Conservation (phyloP, 2,113 vertebrate species). For the Nestor notabilis region DNA sequence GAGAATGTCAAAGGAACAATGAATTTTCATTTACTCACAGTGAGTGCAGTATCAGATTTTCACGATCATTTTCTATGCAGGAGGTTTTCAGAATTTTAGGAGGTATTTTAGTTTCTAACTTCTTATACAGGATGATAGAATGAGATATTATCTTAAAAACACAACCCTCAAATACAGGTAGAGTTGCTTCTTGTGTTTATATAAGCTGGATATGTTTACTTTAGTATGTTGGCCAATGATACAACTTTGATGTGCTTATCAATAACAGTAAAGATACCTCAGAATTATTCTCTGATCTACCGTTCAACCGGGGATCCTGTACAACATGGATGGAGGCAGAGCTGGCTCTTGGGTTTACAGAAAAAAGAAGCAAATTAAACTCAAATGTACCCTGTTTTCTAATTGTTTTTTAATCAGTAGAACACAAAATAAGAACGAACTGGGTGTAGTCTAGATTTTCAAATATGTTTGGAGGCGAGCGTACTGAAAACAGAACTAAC, state of each 20-base stretch:
- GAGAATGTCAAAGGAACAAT: background rate
- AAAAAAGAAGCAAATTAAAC: background rate
- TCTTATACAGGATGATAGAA: background rate
- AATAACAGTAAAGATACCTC: background rate
- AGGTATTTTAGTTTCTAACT: background rate
- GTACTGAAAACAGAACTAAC: background rate
- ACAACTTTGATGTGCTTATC: background rate
- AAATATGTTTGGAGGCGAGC: background rate
- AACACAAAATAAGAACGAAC: background rate
- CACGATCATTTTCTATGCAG: background rate
- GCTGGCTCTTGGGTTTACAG: background rate
- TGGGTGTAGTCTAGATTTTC: background rate
- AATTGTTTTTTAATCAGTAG: background rate
- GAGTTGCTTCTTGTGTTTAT: slow-evolving; percentile 28
- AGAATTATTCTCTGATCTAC: background rate
- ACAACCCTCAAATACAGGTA: background rate
- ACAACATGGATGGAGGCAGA: background rate
- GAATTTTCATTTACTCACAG: background rate
- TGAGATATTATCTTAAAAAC: background rate
- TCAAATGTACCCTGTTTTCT: background rate
- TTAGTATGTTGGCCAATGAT: background rate
- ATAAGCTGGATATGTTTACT: background rate
- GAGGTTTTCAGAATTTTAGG: background rate
- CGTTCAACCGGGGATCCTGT: background rate
- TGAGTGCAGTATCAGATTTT: background rate